These are phyloP conservation scores for Metallyticus violacea DNA, from an alignment of 2,888 invertebrate genomes.

Conservation along the genomic window DNA sequence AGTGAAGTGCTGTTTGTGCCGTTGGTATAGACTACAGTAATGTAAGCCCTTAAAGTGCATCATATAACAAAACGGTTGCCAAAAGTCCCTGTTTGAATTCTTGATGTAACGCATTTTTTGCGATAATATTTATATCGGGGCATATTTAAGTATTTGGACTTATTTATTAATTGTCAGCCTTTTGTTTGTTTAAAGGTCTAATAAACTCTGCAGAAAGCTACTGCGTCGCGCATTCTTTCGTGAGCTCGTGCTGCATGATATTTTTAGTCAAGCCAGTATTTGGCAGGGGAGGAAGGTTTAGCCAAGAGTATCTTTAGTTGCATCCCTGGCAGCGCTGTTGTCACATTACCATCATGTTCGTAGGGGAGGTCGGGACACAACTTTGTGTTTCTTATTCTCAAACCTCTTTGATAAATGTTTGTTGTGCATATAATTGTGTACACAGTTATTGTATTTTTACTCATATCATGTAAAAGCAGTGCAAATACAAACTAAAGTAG, in stretches of 20 bases:
- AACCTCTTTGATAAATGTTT: not conserved
- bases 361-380: slow-evolving; percentile 28
- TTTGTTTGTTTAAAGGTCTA: not conserved
- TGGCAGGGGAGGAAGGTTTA: slow-evolving; percentile 51
- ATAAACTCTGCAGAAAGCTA: slow-evolving; percentile 7
- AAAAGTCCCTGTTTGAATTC: no score
- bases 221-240: slow-evolving; percentile 32
- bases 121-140: no score
- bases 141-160: no score
- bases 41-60: no score
- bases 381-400: not conserved
- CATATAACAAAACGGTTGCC: no score
- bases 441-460: not conserved
- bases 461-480: not conserved
- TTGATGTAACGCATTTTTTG: no score
- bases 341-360: slow-evolving; percentile 36
- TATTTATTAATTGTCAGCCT: no score
- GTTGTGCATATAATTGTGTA: not conserved
- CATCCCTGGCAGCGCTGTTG: slow-evolving; percentile 40
- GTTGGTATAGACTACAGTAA: no score
- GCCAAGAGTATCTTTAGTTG: slow-evolving; percentile 40
- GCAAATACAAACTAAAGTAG: not conserved
- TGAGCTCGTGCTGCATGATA: slow-evolving; percentile 47
- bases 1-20: no score
- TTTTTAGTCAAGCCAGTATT: slow-evolving; percentile 67